These are phyloP conservation scores for Craniophora ligustri DNA, from an alignment of 2,888 invertebrate genomes.

Conservation along the genomic window DNA sequence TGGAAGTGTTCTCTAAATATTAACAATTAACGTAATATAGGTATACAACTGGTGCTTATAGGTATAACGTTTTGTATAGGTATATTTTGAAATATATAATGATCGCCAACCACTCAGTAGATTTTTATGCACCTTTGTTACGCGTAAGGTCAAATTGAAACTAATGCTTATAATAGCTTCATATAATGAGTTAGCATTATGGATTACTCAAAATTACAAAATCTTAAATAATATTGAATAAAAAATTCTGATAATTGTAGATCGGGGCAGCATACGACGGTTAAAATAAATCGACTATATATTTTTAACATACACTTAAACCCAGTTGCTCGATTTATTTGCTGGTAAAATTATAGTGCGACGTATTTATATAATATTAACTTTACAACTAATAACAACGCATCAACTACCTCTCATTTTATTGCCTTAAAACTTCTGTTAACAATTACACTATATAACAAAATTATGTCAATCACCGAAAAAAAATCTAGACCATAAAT, in stretches of 20 bases:
- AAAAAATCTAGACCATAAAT: slow-evolving; percentile 39
- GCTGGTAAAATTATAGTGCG: slow-evolving; percentile 36
- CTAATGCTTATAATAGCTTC: slow-evolving; percentile 50
- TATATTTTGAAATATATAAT: slow-evolving; percentile 54
- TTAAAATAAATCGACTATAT: slow-evolving; percentile 52
- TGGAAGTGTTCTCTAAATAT: slow-evolving; percentile 49
- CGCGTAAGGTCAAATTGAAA: slow-evolving; percentile 54
- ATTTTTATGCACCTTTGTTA: slow-evolving; percentile 52
- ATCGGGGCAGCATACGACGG: slow-evolving; percentile 48
- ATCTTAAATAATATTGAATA: slow-evolving; percentile 51
- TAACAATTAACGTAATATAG: slow-evolving; percentile 57
- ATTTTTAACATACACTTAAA: slow-evolving; percentile 38
- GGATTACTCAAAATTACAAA: slow-evolving; percentile 51
- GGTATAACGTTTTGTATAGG: slow-evolving; percentile 54
- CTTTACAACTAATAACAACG: slow-evolving; percentile 50
- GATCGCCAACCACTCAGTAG: slow-evolving; percentile 47
- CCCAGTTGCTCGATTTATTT: slow-evolving; percentile 53
- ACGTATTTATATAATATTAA: slow-evolving; percentile 30
- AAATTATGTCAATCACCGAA: slow-evolving; percentile 48
- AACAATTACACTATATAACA: slow-evolving; percentile 50
- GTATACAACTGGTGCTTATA: slow-evolving; percentile 52
- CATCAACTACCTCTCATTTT: slow-evolving; percentile 45
- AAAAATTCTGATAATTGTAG: slow-evolving; percentile 45
- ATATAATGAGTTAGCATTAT: slow-evolving; percentile 55
- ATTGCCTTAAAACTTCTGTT: slow-evolving; percentile 47